Percentiles rank a stretch among this genome's conserved stretches.
These are phyloP conservation scores for Caenorhabditis becei DNA, from an alignment of 2,888 invertebrate species.

Conservation along the genomic window DNA sequence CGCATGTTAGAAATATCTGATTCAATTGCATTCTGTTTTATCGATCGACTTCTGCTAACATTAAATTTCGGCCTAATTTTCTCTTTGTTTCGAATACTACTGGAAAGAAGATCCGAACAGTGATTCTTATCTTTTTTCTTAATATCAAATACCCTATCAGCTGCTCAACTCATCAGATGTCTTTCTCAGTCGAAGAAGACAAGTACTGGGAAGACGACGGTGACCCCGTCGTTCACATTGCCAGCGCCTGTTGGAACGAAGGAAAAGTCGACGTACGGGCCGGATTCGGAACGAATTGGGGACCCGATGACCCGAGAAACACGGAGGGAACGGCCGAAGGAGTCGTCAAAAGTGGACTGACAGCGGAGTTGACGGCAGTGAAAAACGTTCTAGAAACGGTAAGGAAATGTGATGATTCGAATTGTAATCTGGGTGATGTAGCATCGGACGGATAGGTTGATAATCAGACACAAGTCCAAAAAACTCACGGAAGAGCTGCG, in stretches of 20 bases:
- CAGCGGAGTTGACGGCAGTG: not conserved
- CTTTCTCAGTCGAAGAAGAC: too few relatives aligned
- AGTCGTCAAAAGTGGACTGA: not conserved
- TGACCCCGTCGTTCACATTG: not conserved
- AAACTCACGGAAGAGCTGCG: not conserved
- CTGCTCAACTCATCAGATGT: too few relatives aligned
- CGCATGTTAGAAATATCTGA: too few relatives aligned
- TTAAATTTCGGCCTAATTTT: too few relatives aligned
- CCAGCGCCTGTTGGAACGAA: not conserved
- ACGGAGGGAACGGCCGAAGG: not conserved
- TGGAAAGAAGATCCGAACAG: too few relatives aligned
- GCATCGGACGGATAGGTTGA: not conserved
- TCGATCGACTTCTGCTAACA: too few relatives aligned
- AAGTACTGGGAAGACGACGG: not conserved
- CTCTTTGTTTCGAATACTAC: too few relatives aligned
- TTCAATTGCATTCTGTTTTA: too few relatives aligned
- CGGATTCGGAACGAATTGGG: conserved; percentile 4
- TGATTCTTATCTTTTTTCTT: too few relatives aligned
- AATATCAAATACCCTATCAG: too few relatives aligned
- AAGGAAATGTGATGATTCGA: too few relatives aligned
- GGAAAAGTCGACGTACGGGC: not conserved
- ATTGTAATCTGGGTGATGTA: not conserved
- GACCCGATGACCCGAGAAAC: not conserved
- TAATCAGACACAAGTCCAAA: not conserved
- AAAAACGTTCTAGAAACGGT: not conserved